These are phyloP conservation scores for Portunus trituberculatus DNA, from an alignment of 1,140 invertebrate species.

Conservation along the genomic window DNA sequence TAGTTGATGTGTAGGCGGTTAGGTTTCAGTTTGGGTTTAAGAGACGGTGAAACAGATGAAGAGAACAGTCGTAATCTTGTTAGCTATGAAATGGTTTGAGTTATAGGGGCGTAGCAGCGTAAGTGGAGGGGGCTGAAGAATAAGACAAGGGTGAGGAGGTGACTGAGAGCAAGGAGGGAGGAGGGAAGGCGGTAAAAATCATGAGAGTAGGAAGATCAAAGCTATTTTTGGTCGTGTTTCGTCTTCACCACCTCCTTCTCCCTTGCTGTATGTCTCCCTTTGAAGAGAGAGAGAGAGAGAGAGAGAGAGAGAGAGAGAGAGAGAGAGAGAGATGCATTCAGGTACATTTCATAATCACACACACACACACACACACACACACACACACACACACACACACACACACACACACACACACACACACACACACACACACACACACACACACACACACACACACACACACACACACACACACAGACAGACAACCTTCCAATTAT, in stretches of 20 bases:
- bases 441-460: slow-evolving; percentile 8
- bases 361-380: slow-evolving; percentile 15
- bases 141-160: not conserved
- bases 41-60: too few species aligned
- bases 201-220: too few species aligned
- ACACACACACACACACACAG: slow-evolving; percentile 3
- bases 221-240: too few species aligned
- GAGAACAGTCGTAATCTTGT: too few species aligned
- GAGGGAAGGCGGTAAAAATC: not conserved
- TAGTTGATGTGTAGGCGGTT: too few species aligned
- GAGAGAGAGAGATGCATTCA: not conserved
- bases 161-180: not conserved
- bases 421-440: not conserved
- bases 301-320: slow-evolving; percentile 29
- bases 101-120: too few species aligned
- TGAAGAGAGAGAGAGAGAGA: not conserved
- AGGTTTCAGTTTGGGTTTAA: too few species aligned
- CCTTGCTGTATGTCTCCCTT: not conserved
- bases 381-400: not conserved
- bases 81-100: too few species aligned
- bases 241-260: too few species aligned
- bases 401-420: slow-evolving; percentile 7
- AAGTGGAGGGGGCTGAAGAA: not conserved
- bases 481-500: not conserved
- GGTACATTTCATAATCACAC: not conserved